These are phyloP conservation scores for Aphidius gifuensis DNA, from an alignment of 1,140 invertebrate species.

Conservation along the genomic window DNA sequence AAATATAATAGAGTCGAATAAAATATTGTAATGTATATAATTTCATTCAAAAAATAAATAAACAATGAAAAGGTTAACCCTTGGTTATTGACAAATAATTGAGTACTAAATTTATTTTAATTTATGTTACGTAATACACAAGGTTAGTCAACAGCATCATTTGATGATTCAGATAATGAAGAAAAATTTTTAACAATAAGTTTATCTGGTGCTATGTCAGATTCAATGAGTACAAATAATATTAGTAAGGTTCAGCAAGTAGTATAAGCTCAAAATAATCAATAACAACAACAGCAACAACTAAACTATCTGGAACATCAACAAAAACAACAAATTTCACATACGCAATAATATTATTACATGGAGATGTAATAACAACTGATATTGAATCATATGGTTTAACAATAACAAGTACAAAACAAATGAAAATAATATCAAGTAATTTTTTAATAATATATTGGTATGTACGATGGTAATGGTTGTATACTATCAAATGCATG, in stretches of 20 bases:
- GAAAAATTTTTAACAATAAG: slow-evolving; percentile 72
- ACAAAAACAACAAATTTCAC: slow-evolving; percentile 57
- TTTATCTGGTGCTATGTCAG: slow-evolving; percentile 44
- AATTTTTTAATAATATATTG: slow-evolving; percentile 64
- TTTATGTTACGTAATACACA: too few relatives aligned
- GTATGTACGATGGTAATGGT: slow-evolving; percentile 57
- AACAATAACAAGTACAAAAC: slow-evolving; percentile 57
- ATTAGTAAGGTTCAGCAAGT: slow-evolving; percentile 50
- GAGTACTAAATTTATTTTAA: too few relatives aligned
- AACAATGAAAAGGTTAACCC: too few relatives aligned
- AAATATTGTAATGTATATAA: too few relatives aligned
- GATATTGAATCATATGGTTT: slow-evolving; percentile 55
- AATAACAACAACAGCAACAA: slow-evolving; percentile 54
- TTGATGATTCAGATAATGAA: too few relatives aligned
- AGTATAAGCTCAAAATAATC: slow-evolving; percentile 49
- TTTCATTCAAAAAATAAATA: too few relatives aligned
- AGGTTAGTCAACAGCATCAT: too few relatives aligned
- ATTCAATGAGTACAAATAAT: slow-evolving; percentile 52
- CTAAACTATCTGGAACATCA: too few relatives aligned
- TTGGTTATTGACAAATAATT: too few relatives aligned
- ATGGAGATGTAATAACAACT: slow-evolving; percentile 74
- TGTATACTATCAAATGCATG: slow-evolving; percentile 67
- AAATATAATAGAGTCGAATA: too few relatives aligned
- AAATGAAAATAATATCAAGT: slow-evolving; percentile 63
- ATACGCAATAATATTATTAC: slow-evolving; percentile 73